Base-by-base conservation (phyloP, 2,797 vertebrate genomes). In the Rhinella marina region DNA sequence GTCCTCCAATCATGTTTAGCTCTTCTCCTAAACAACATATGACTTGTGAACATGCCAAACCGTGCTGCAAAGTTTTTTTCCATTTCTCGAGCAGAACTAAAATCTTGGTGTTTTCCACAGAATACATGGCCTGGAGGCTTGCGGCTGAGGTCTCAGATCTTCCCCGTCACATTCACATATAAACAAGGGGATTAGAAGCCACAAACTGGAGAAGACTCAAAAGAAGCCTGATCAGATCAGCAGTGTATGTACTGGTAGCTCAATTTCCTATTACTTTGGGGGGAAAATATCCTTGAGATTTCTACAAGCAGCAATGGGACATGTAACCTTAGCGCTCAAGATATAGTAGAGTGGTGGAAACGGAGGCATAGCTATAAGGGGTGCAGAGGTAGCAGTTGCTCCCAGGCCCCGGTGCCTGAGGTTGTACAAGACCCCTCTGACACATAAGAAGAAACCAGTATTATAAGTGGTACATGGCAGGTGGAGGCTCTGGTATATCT, bases 61-160 rank as follows among this genome's bases (percentile, higher is more conserved):
- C 23, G 25, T 32, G 27, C 41, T 32, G 61, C 57, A 64, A 16
- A 82, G 14, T 14, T 29, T 52, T 66, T n/a, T 81, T 32, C 41
- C 41, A 19, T 41, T 7, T 16, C 23, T 13, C 6, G 29, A 7
- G 57, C 32, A 7, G 85, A 64, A 23, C 48, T 5, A 76, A 79
- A 75, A 59, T 41, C 77, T 79, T 50, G 50, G 76, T 86, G 64
- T 48, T 86, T 81, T 86, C 77, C 76, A 6, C 64, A 68, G 64
- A 70, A 57, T 21, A 17, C 61, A n/a, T 3, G 9, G 32, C 64
- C 68, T 54, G 32, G n/a, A 86, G 78, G 54, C 50, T 82, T 87
- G 57, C 64, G 72, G n/a, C 72, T 13, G 32, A 48, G 59, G 61
- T 41, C 61, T 23, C 56, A 41, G 56, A 80, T 81, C 72, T 85